Conservation (phyloP, 53 echinoderm and acorn worm genomes). For the Arbacia lixula region DNA sequence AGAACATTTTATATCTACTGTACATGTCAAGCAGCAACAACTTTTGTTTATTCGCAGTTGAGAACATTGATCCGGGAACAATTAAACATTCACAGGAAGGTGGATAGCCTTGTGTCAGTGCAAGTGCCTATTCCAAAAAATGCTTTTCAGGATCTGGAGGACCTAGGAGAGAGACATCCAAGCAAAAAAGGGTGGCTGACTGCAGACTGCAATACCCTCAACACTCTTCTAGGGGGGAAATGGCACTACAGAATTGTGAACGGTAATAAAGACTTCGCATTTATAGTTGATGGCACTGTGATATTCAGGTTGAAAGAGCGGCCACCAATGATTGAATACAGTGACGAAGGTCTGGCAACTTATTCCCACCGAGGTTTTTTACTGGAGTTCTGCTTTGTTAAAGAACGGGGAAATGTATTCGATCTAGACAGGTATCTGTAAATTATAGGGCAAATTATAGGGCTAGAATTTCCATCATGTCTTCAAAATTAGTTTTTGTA, state of each 20-base stretch:
- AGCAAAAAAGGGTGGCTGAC: slow-evolving; percentile 14
- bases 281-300: slow-evolving; percentile 42
- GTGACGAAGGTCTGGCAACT: slow-evolving; percentile 11
- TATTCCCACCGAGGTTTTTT: slow-evolving; percentile 56
- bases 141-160: slow-evolving; percentile 25
- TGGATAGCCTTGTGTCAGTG: slow-evolving; percentile 43
- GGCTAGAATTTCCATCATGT: too few relatives aligned
- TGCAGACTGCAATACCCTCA: not conserved
- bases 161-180: not conserved
- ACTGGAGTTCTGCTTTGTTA: slow-evolving; percentile 57
- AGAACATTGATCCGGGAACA: slow-evolving; percentile 45
- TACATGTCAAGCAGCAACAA: not conserved
- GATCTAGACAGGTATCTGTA: too few relatives aligned
- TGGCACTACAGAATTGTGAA: slow-evolving; percentile 60
- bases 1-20: slow-evolving; percentile 13
- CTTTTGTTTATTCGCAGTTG: slow-evolving; percentile 15
- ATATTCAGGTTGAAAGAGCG: slow-evolving; percentile 37
- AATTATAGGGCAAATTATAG: too few relatives aligned
- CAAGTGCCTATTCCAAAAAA: slow-evolving; percentile 55
- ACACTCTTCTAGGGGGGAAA: slow-evolving; percentile 15
- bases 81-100: slow-evolving; percentile 41
- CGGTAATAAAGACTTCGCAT: slow-evolving; percentile 57
- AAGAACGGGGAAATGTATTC: too few relatives aligned
- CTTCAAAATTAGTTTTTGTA: too few relatives aligned
- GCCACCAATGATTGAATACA: slow-evolving; percentile 35